Evolutionary conservation across 2,113 vertebrate species (phyloP).

Genomic region (Corynorhinus townsendii): DNA sequence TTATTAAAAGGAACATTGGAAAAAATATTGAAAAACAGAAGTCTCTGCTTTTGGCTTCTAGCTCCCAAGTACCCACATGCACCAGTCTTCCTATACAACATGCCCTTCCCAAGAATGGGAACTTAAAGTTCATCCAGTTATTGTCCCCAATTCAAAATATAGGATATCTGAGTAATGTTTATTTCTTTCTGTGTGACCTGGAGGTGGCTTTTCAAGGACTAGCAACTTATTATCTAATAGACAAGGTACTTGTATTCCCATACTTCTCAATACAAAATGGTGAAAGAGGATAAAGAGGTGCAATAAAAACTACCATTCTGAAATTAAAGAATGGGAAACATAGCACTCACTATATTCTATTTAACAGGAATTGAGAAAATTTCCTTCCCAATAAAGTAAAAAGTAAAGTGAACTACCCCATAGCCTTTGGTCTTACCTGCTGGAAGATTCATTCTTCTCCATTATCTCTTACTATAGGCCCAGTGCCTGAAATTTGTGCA

Average conservation of each 20-base stretch:
- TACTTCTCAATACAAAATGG: background rate
- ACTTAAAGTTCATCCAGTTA: background rate
- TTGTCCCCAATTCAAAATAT: background rate
- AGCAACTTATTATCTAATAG: background rate
- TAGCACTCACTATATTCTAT: background rate
- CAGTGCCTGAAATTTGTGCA: no score
- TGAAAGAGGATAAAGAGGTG: background rate
- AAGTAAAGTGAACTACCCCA: no score
- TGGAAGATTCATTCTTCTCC: background rate
- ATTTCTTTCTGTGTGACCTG: background rate
- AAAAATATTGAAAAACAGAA: background rate
- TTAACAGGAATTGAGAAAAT: background rate
- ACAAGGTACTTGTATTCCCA: background rate
- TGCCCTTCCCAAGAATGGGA: background rate
- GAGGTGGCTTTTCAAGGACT: background rate
- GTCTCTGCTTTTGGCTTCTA: background rate
- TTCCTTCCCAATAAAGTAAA: background rate
- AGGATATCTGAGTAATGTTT: background rate
- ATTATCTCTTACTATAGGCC: background rate
- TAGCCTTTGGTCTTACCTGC: background rate
- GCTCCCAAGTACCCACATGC: background rate
- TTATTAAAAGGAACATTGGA: constrained; percentile 8
- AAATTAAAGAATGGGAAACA: background rate
- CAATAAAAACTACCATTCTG: background rate
- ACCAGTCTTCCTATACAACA: background rate